Evolutionary conservation across 1,140 invertebrate genomes (phyloP).

Genomic region (Gryllus bimaculatus): DNA sequence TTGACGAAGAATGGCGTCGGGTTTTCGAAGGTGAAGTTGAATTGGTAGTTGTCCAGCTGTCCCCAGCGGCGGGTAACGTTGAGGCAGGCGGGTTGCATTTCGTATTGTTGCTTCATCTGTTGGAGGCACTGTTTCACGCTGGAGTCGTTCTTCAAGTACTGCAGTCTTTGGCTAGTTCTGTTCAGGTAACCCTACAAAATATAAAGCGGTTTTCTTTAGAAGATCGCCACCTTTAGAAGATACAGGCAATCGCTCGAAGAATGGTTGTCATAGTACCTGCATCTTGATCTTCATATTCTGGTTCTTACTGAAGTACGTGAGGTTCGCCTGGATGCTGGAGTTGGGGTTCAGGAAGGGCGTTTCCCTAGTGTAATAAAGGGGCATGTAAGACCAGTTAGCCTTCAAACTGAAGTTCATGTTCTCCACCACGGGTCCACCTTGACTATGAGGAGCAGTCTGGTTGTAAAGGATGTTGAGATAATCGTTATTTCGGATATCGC

Average conservation of each 20-base stretch:
- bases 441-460: neutral
- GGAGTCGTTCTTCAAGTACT: constrained; percentile 20
- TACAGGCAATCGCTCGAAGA: too few species aligned
- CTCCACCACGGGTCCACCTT: neutral
- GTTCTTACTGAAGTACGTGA: constrained; percentile 32
- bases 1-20: constrained; percentile 30
- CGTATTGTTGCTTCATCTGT: constrained; percentile 41
- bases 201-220: neutral
- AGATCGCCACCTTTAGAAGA: neutral
- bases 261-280: neutral
- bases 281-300: constrained; percentile 23
- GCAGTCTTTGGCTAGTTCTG: neutral
- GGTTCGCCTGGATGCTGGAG: constrained; percentile 35
- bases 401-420: neutral
- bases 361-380: constrained; percentile 39
- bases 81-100: constrained; percentile 40
- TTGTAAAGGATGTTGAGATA: neutral
- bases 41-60: constrained; percentile 38
- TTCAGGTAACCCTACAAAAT: neutral
- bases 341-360: constrained; percentile 40
- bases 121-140: constrained; percentile 37
- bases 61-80: constrained; percentile 39
- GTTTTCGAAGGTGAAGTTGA: constrained; percentile 38
- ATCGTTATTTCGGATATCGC: constrained; percentile 19
- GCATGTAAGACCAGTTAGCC: constrained; percentile 27